A percentile compares a stretch with the other conserved stretches of the same genome.
Evolutionary conservation across 2,797 vertebrate species (phyloP).

Genomic region (Peromyscus melanophrys): DNA sequence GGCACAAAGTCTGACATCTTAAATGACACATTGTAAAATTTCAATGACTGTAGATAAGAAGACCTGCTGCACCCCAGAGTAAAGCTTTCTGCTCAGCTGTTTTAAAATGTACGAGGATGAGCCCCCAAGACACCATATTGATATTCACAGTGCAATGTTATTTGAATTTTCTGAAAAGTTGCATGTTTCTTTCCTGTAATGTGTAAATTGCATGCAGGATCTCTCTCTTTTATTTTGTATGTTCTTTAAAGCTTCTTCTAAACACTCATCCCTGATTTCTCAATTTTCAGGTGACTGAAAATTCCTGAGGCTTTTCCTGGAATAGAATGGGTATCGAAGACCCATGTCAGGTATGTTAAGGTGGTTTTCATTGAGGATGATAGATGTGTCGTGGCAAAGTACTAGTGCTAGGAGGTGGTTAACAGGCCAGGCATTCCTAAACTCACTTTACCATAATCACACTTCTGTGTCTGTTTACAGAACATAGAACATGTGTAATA

Average conservation of each 20-base stretch:
- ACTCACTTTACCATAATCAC: not conserved
- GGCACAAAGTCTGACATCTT: conserved; percentile 88
- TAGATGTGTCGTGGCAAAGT: conserved; percentile 16
- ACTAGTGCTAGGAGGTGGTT: not conserved
- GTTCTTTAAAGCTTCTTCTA: conserved; percentile 62
- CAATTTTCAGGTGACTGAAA: conserved; percentile 87
- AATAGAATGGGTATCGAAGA: conserved; percentile 78
- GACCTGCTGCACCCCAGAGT: conserved; percentile 86
- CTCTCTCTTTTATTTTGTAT: conserved; percentile 83
- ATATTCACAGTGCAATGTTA: conserved; percentile 85
- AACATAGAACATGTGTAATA: not conserved
- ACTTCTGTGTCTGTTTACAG: not conserved
- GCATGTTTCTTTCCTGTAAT: conserved; percentile 94
- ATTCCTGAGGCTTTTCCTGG: conserved; percentile 6
- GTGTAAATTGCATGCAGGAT: conserved; percentile 94
- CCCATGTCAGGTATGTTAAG: conserved; percentile 84
- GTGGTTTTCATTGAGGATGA: conserved; percentile 63
- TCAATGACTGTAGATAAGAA: conserved; percentile 86
- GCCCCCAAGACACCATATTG: conserved; percentile 85
- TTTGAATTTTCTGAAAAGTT: conserved; percentile 91
- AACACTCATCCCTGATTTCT: conserved; percentile 84
- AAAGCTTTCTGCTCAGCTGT: conserved; percentile 88
- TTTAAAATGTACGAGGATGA: conserved; percentile 86
- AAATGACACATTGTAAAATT: conserved; percentile 88
- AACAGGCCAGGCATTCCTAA: not conserved